Conservation (phyloP, 2,888 invertebrate species). For the Apodemia mormo region DNA sequence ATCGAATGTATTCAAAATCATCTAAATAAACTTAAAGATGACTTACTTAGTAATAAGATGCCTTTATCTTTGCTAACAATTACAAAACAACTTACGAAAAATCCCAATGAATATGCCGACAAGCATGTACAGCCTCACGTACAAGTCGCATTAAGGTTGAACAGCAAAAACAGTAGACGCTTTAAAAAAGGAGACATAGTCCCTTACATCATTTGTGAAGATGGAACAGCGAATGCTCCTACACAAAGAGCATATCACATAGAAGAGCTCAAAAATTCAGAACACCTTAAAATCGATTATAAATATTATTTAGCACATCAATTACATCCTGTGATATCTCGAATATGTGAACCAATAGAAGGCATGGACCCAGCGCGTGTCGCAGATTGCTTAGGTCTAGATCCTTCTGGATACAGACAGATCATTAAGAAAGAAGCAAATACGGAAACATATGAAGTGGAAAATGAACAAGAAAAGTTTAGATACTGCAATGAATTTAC, state of each 20-base stretch:
- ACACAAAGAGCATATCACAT: constrained; percentile 97
- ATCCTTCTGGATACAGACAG: constrained; percentile 78
- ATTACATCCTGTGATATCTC: constrained; percentile 96
- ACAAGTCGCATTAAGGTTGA: constrained; percentile 91
- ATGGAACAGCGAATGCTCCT: constrained; percentile 89
- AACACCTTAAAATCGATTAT: constrained; percentile 88
- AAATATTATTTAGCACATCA: constrained; percentile 97
- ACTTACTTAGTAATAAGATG: constrained; percentile 86
- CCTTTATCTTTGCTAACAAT: constrained; percentile 91
- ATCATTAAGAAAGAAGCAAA: constrained; percentile 69
- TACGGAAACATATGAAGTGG: constrained; percentile 70
- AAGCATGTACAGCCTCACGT: constrained; percentile 93
- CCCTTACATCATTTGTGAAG: constrained; percentile 96
- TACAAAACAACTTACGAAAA: constrained; percentile 97
- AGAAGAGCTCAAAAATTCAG: constrained; percentile 90
- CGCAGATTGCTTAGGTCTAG: constrained; percentile 92
- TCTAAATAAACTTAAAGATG: constrained; percentile 88
- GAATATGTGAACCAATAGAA: constrained; percentile 97
- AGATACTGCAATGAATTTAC: constrained; percentile 84
- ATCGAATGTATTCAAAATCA: constrained; percentile 92
- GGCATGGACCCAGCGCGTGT: constrained; percentile 95
- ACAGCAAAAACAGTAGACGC: constrained; percentile 88
- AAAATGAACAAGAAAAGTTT: constrained; percentile 79
- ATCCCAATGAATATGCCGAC: constrained; percentile 95
- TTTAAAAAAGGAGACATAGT: constrained; percentile 97